Percentiles rank a stretch among this genome's conserved stretches.
Conservation (phyloP, 2,113 vertebrate genomes). For the Charina bottae region DNA sequence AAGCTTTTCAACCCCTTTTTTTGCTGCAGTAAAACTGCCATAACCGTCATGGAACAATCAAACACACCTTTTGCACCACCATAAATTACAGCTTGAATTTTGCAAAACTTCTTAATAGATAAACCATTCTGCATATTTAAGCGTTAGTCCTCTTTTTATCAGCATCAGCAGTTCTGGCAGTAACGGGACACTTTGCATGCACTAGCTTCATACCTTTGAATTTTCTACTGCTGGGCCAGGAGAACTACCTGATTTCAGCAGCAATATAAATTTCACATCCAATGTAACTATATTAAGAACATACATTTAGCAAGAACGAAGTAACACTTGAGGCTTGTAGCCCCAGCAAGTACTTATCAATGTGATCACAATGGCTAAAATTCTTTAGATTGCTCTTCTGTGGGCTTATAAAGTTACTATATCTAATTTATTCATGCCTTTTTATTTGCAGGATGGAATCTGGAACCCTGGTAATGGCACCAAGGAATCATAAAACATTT, state of each 20-base stretch:
- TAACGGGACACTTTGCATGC: background rate
- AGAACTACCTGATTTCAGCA: background rate
- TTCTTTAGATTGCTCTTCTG: background rate
- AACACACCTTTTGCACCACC: background rate
- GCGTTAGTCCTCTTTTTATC: slow-evolving; percentile 15
- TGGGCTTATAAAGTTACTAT: background rate
- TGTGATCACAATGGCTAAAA: background rate
- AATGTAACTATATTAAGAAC: background rate
- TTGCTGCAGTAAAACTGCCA: background rate
- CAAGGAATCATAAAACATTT: background rate
- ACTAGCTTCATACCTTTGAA: background rate
- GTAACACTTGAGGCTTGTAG: background rate
- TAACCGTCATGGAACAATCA: background rate
- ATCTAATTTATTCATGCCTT: background rate
- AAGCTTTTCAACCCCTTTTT: background rate
- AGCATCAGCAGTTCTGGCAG: slow-evolving; percentile 1
- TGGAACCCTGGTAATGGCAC: background rate
- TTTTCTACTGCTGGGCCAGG: background rate
- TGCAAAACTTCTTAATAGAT: background rate
- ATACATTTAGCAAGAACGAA: background rate
- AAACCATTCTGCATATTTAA: slow-evolving; percentile 2
- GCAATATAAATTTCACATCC: background rate
- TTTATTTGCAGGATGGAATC: background rate
- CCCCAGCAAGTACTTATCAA: background rate
- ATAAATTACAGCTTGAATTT: slow-evolving; percentile 13